Evolutionary conservation across 2,113 vertebrate genomes (phyloP).

Genomic region (Campylomormyrus tamandua): DNA sequence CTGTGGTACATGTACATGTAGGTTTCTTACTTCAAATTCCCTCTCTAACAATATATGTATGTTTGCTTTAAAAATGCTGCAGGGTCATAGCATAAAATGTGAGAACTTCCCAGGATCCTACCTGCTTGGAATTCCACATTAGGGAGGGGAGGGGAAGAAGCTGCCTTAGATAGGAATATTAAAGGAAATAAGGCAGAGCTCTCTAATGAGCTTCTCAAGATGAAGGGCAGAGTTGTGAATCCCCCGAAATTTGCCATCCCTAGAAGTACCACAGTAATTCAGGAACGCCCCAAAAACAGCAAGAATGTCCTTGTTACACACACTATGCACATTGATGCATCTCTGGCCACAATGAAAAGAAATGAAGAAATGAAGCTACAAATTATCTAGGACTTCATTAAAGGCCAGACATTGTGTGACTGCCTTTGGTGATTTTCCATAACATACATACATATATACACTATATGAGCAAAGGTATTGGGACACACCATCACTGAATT

Average conservation of each 20-base stretch:
- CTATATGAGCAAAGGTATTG: neutral
- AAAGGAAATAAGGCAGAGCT: neutral
- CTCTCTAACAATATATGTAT: neutral
- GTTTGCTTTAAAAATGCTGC: neutral
- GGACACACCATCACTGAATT: neutral
- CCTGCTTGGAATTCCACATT: neutral
- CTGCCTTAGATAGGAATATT: neutral
- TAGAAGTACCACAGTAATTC: neutral
- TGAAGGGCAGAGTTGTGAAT: neutral
- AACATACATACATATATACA: neutral
- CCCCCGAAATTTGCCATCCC: neutral
- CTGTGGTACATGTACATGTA: neutral
- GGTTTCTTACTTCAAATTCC: neutral
- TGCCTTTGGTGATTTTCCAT: neutral
- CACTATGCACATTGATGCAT: neutral
- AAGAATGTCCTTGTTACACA: neutral
- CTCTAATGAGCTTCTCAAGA: neutral
- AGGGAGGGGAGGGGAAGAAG: neutral
- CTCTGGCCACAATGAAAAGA: neutral
- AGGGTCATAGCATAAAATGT: neutral
- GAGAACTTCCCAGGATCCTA: neutral
- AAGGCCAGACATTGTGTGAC: neutral
- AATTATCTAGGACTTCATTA: neutral
- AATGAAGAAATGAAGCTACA: neutral
- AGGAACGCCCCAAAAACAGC: neutral